Percentiles rank a stretch among this genome's conserved stretches.
These are phyloP conservation scores for Megamerina dolium DNA, from an alignment of 2,888 invertebrate species.

Conservation along the genomic window DNA sequence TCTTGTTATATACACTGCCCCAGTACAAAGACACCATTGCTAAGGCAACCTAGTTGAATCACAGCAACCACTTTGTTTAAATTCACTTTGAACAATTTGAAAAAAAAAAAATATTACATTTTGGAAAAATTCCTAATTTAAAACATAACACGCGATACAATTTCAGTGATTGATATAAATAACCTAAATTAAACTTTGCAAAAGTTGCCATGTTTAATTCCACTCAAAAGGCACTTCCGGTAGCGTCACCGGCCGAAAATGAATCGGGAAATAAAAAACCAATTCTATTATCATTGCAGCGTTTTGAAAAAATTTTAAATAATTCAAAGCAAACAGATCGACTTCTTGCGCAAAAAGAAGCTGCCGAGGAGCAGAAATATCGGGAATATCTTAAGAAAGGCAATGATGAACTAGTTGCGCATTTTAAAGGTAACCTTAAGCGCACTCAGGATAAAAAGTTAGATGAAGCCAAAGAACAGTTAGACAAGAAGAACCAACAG, in stretches of 20 bases:
- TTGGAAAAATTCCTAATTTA: no score
- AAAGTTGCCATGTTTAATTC: slow-evolving; percentile 6
- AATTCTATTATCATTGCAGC: slow-evolving; percentile 31
- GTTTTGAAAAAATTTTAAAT: slow-evolving; percentile 14
- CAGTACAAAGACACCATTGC: no score
- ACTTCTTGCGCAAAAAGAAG: slow-evolving; percentile 21
- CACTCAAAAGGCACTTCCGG: slow-evolving; percentile 5
- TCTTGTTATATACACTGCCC: no score
- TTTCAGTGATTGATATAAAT: no score
- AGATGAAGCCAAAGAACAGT: slow-evolving; percentile 22
- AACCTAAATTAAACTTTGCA: no score
- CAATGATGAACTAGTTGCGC: slow-evolving; percentile 46
- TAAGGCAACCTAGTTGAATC: slow-evolving; percentile 12
- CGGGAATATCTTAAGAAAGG: slow-evolving; percentile 45
- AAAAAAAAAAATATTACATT: slow-evolving; percentile 1
- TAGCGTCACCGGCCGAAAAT: no score
- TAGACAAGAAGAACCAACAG: slow-evolving; percentile 19
- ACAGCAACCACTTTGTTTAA: slow-evolving; percentile 19
- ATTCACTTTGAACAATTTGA: slow-evolving; percentile 12
- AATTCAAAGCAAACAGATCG: slow-evolving; percentile 19
- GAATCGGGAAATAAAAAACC: slow-evolving; percentile 23
- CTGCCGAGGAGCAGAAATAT: slow-evolving; percentile 43
- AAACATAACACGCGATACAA: no score
- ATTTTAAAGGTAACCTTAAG: slow-evolving; percentile 44
- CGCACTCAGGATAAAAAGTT: slow-evolving; percentile 26